Evolutionary conservation across 2,797 vertebrate species (phyloP).

Genomic region (Novumbra hubbsi): DNA sequence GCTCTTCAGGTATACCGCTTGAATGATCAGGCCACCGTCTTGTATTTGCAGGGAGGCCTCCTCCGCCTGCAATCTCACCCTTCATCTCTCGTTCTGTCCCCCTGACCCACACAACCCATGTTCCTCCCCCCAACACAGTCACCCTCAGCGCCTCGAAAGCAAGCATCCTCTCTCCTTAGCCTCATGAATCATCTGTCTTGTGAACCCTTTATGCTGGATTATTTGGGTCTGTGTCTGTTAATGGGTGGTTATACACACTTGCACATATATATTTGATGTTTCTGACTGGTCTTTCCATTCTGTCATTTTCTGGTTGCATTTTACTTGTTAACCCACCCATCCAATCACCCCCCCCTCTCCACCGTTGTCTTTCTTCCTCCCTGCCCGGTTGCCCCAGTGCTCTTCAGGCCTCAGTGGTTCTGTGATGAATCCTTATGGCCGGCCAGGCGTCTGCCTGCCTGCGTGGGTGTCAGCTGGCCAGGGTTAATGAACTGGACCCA

Average conservation of each 20-base stretch:
- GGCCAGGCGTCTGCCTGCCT: slow-evolving; percentile 67
- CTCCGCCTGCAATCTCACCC: slow-evolving; percentile 22
- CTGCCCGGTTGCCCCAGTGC: slow-evolving; percentile 43
- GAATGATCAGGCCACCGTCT: slow-evolving; percentile 31
- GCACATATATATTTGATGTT: neutral
- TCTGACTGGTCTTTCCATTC: neutral
- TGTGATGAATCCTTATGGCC: slow-evolving; percentile 68
- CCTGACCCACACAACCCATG: slow-evolving; percentile 1
- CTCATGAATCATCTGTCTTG: neutral
- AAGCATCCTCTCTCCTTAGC: neutral
- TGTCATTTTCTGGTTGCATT: neutral
- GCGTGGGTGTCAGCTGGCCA: slow-evolving; percentile 58
- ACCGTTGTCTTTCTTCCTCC: slow-evolving; percentile 9
- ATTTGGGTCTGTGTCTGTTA: slow-evolving; percentile 9
- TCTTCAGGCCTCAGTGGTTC: slow-evolving; percentile 70
- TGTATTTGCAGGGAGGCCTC: slow-evolving; percentile 29
- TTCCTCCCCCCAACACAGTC: neutral
- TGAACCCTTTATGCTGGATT: neutral
- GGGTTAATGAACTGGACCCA: slow-evolving; percentile 73
- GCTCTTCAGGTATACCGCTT: slow-evolving; percentile 30
- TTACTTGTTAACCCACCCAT: slow-evolving; percentile 16
- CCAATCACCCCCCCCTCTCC: neutral
- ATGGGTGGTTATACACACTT: neutral
- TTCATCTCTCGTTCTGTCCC: slow-evolving; percentile 24
- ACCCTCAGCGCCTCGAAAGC: neutral